Conservation (phyloP, 2,888 invertebrate species). For the Euzetes globulus region DNA sequence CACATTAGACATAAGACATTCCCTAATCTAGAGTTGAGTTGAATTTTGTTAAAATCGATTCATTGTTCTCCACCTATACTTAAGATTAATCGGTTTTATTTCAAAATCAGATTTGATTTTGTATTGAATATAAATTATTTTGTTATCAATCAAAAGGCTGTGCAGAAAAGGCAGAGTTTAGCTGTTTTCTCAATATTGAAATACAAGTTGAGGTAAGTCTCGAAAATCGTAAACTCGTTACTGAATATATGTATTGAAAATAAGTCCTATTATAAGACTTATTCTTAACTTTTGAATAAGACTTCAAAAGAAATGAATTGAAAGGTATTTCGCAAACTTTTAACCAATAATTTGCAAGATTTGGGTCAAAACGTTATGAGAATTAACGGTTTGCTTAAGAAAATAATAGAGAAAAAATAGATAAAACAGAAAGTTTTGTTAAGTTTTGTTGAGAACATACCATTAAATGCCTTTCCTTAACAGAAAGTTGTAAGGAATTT, state of each 20-base stretch:
- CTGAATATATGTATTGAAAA: too few species aligned
- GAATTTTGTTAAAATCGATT: neutral
- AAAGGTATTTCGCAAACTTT: neutral
- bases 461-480: neutral
- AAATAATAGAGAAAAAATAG: neutral
- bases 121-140: constrained; percentile 17
- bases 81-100: constrained; percentile 10
- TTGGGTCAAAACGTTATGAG: neutral
- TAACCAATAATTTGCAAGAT: neutral
- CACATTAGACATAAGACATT: neutral
- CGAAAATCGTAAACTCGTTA: too few species aligned
- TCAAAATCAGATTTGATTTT: neutral
- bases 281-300: neutral
- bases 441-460: neutral
- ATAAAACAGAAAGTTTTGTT: neutral
- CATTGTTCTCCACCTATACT: neutral
- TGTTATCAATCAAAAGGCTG: neutral
- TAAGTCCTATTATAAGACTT: neutral
- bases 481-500: neutral
- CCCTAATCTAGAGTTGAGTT: neutral
- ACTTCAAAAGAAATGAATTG: neutral
- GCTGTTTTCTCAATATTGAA: too few species aligned
- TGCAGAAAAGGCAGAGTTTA: too few species aligned
- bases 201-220: too few species aligned
- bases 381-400: neutral